A percentile compares a stretch with the other conserved stretches of the same genome.
phyloP scores from a whole-genome alignment of 1,140 invertebrate genomes.

The Macrosteles quadrilineatus region DNA sequence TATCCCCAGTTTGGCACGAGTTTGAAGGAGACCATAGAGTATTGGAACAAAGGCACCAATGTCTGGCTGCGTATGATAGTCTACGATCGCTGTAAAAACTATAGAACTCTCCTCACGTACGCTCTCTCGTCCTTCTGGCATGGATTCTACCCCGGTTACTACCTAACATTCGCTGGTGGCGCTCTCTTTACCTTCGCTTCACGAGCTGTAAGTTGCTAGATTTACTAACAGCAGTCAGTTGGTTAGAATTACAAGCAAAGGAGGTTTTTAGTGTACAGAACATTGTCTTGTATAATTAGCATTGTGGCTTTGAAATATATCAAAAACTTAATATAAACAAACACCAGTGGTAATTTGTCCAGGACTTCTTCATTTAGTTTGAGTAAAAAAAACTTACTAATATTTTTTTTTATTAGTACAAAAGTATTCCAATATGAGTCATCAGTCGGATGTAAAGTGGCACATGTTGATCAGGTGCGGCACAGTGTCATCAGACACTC shows the following conservation, averaged over 20 bases:
- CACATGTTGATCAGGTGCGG: neutral
- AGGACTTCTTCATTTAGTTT: no score
- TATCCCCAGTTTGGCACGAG: conserved; percentile 68
- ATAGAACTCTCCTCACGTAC: conserved; percentile 75
- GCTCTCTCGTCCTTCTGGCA: conserved; percentile 93
- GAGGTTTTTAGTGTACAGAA: no score
- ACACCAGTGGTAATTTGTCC: no score
- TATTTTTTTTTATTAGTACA: no score
- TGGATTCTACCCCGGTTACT: conserved; percentile 97
- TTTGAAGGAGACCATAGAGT: conserved; percentile 76
- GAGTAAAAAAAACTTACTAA: no score
- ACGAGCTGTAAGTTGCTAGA: conserved; percentile 62
- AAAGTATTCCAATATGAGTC: no score
- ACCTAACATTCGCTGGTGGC: conserved; percentile 88
- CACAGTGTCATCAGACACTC: conserved; percentile 68
- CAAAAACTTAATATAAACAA: no score
- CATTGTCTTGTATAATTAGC: no score
- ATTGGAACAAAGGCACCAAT: conserved; percentile 93
- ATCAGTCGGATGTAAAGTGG: no score
- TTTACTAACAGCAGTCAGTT: neutral
- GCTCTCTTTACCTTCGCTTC: conserved; percentile 85
- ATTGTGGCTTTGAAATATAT: no score
- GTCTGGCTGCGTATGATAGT: conserved; percentile 84
- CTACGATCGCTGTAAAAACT: conserved; percentile 72
- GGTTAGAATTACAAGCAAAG: no score